These are phyloP conservation scores for Styela clava DNA, from an alignment of 23 tunicate genomes.

Conservation along the genomic window DNA sequence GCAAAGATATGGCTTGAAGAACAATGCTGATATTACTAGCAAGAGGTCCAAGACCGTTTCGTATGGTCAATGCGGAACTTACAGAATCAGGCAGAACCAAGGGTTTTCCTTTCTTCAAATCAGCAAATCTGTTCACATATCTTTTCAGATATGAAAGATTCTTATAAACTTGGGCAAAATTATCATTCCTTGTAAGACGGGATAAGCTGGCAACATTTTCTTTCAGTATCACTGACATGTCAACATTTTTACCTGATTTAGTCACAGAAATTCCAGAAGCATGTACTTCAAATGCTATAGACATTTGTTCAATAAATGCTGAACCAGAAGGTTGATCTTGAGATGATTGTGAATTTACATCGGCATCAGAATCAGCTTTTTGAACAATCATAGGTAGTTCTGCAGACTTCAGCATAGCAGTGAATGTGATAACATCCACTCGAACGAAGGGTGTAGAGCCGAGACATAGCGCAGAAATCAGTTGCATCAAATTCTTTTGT, in stretches of 20 bases:
- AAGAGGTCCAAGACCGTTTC: slow-evolving; percentile 49
- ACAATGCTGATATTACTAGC: slow-evolving; percentile 43
- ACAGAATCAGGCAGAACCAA: slow-evolving; percentile 23
- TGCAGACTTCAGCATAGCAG: slow-evolving; percentile 67
- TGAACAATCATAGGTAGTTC: slow-evolving; percentile 40
- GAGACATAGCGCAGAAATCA: slow-evolving; percentile 26
- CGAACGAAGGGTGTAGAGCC: slow-evolving; percentile 31
- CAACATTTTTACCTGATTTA: slow-evolving; percentile 9
- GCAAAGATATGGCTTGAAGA: slow-evolving; percentile 37
- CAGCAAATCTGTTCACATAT: slow-evolving; percentile 42
- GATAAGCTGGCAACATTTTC: slow-evolving; percentile 22
- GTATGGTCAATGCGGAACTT: slow-evolving; percentile 29
- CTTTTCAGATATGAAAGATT: slow-evolving; percentile 48
- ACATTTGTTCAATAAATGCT: background rate
- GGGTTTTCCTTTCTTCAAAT: slow-evolving; percentile 15
- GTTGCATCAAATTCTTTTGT: slow-evolving; percentile 45
- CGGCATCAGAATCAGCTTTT: slow-evolving; percentile 18
- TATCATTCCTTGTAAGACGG: slow-evolving; percentile 23
- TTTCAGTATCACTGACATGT: background rate
- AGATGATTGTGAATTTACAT: background rate
- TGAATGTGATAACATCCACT: slow-evolving; percentile 54
- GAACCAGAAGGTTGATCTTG: too few species aligned
- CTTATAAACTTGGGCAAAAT: slow-evolving; percentile 25
- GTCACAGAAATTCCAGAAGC: background rate
- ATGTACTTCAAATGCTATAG: slow-evolving; percentile 4